Conservation (phyloP, 2,113 vertebrate species). For the Rhizomys pruinosus region DNA sequence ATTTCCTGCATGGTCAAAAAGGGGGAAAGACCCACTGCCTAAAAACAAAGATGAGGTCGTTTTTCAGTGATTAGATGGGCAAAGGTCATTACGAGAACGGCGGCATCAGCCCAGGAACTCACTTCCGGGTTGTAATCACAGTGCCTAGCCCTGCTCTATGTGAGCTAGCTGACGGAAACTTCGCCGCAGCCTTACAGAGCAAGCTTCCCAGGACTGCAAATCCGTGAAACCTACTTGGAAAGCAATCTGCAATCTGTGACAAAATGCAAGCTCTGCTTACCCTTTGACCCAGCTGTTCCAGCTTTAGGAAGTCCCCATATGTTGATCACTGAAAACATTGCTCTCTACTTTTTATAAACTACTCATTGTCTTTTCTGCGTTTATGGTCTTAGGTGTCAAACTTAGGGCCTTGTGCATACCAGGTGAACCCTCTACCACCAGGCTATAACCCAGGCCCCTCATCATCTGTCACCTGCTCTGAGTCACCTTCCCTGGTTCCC, state of each 20-base stretch:
- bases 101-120: background rate
- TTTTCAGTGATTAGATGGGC: constrained; percentile 75
- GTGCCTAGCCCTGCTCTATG: background rate
- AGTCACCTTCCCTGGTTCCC: constrained; percentile 33
- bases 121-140: background rate
- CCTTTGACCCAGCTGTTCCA: constrained; percentile 35
- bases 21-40: constrained; percentile 29
- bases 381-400: background rate
- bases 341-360: background rate
- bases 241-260: background rate
- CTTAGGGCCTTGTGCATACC: background rate
- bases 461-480: background rate
- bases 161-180: background rate
- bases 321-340: background rate
- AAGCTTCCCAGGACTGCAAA: background rate
- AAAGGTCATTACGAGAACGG: constrained; percentile 67
- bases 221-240: background rate
- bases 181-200: accelerated
- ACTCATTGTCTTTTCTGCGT: background rate
- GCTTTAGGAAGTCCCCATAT: background rate
- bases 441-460: background rate
- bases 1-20: constrained; percentile 55
- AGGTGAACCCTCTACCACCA: background rate
- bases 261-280: background rate
- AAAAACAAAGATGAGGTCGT: constrained; percentile 78